Evolutionary conservation across 2,797 vertebrate species (phyloP).

Genomic region (Sphaeramia orbicularis): DNA sequence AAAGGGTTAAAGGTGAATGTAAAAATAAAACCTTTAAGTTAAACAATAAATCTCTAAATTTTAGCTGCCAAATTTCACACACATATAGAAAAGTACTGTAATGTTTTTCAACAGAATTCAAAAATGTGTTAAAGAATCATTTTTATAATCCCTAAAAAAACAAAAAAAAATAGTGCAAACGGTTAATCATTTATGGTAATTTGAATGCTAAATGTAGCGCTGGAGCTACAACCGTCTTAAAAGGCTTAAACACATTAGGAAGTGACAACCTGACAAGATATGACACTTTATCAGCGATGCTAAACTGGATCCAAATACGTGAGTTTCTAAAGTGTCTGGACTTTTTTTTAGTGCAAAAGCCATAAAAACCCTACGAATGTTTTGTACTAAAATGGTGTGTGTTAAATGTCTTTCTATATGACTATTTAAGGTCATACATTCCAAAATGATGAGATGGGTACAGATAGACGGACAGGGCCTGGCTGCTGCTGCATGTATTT

Average conservation of each 20-base stretch:
- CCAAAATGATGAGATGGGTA: conserved; percentile 78
- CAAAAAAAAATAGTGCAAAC: no score
- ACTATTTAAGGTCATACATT: conserved; percentile 82
- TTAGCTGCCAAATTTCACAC: no score
- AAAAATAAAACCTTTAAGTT: no score
- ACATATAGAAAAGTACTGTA: no score
- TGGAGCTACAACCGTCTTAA: no score
- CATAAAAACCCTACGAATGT: conserved; percentile 6
- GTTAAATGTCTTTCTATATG: conserved; percentile 59
- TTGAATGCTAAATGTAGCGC: no score
- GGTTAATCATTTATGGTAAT: no score
- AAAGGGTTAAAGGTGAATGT: no score
- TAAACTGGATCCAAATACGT: background rate
- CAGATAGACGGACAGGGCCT: conserved; percentile 68
- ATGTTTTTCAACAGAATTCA: no score
- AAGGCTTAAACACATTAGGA: conserved; percentile 26
- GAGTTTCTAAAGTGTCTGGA: conserved; percentile 3
- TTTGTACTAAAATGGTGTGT: conserved; percentile 29
- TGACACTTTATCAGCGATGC: conserved; percentile 11
- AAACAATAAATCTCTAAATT: no score
- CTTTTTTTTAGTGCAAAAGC: conserved; percentile 16
- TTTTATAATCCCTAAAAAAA: no score
- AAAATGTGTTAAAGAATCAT: no score
- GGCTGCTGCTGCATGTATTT: conserved; percentile 69
- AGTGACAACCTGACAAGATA: conserved; percentile 20